These are phyloP conservation scores for Coluber constrictor DNA, from an alignment of 2,797 vertebrate species.

Conservation along the genomic window DNA sequence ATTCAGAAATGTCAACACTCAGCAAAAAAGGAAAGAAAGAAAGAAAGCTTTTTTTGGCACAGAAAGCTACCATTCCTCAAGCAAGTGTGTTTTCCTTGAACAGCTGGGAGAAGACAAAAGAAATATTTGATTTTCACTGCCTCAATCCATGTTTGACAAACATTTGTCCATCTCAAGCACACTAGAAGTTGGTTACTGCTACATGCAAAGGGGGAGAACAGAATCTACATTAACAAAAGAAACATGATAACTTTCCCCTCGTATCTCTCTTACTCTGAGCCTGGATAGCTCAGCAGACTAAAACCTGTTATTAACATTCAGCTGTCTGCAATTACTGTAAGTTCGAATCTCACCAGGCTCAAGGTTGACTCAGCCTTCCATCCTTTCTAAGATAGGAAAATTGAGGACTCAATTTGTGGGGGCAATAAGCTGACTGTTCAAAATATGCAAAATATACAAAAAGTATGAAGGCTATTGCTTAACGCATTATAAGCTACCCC, in stretches of 20 bases:
- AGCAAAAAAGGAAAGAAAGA: background rate
- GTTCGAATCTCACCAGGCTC: no score
- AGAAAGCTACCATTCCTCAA: background rate
- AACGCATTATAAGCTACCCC: no score
- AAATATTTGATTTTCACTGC: background rate
- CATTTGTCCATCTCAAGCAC: background rate
- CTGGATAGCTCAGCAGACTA: no score
- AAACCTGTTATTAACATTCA: no score
- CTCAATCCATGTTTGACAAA: background rate
- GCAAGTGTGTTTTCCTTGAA: background rate
- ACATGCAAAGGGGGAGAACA: background rate
- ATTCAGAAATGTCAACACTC: background rate
- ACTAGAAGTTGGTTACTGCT: background rate
- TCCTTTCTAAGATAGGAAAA: no score
- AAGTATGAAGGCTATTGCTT: no score
- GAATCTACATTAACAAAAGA: background rate
- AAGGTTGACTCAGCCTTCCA: no score
- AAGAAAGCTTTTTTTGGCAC: background rate
- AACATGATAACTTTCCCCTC: background rate
- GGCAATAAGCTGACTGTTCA: no score
- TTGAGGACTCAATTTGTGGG: no score
- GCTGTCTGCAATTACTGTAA: no score
- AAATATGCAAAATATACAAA: no score
- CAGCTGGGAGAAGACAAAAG: background rate
- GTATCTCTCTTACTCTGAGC: background rate